These are phyloP conservation scores for Lerista edwardsae DNA, from an alignment of 2,797 vertebrate genomes.

Conservation along the genomic window DNA sequence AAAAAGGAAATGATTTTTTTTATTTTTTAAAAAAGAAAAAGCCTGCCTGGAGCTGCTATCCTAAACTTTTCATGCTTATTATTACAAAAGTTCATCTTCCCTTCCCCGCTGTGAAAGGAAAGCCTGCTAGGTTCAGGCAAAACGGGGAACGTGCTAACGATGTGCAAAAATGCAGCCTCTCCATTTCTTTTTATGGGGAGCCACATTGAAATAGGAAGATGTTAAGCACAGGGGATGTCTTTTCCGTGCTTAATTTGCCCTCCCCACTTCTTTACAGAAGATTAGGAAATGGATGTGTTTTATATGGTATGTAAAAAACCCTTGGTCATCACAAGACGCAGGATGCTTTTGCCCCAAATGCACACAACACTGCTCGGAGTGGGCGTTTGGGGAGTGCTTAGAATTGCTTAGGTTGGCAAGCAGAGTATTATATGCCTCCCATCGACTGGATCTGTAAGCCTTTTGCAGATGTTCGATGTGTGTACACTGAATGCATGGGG, in stretches of 20 bases:
- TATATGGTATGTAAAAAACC: constrained; percentile 1
- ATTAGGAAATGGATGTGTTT: constrained; percentile 14
- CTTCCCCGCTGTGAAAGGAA: constrained; percentile 47
- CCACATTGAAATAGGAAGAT: constrained; percentile 48
- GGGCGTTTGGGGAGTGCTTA: background rate
- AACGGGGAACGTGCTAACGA: constrained; percentile 53
- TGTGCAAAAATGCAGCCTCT: constrained; percentile 17
- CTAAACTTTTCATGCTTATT: constrained; percentile 59
- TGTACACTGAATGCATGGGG: no score
- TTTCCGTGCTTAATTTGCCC: constrained; percentile 53
- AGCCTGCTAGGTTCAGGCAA: constrained; percentile 56
- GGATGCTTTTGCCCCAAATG: background rate
- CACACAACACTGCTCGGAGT: background rate
- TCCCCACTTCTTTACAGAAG: constrained; percentile 27
- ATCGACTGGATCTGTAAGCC: no score
- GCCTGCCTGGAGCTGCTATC: constrained; percentile 21
- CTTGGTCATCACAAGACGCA: constrained; percentile 24
- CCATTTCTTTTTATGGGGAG: constrained; percentile 47
- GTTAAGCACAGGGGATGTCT: constrained; percentile 41
- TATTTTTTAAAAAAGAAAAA: background rate
- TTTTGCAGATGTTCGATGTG: no score
- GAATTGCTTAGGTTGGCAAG: constrained; percentile 30
- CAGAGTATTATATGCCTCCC: constrained; percentile 28
- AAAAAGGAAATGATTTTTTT: constrained; percentile 33
- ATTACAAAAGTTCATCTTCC: constrained; percentile 45